Evolutionary conservation across 2,888 invertebrate species (phyloP).

Genomic region (Epirrhoe tristata): DNA sequence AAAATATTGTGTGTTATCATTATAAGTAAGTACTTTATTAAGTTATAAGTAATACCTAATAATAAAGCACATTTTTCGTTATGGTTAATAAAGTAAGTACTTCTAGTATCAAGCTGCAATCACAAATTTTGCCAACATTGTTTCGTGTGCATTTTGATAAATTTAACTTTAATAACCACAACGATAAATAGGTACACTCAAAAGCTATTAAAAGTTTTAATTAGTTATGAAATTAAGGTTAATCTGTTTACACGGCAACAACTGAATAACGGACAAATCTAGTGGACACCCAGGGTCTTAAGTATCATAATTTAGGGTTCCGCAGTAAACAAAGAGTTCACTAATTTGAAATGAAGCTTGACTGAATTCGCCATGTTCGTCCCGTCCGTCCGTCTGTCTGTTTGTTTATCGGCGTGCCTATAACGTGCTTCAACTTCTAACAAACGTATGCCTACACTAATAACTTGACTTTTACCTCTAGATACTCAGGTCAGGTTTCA

Average conservation of each 20-base stretch:
- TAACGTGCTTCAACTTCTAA: too few relatives aligned
- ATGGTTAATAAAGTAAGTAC: not conserved
- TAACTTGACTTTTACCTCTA: too few relatives aligned
- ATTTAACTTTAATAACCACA: not conserved
- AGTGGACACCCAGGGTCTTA: not conserved
- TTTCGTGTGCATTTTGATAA: not conserved
- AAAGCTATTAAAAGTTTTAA: conserved; percentile 19
- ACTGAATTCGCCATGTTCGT: too few relatives aligned
- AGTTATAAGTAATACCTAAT: too few relatives aligned
- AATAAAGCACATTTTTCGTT: not conserved
- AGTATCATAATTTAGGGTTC: not conserved
- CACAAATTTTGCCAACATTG: not conserved
- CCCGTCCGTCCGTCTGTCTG: too few relatives aligned
- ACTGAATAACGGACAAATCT: not conserved
- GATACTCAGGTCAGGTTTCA: too few relatives aligned
- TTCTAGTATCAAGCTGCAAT: not conserved
- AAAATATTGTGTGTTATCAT: too few relatives aligned
- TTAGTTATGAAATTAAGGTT: conserved; percentile 12
- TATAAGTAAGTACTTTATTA: too few relatives aligned
- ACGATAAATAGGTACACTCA: conserved; percentile 5
- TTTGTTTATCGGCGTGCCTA: too few relatives aligned
- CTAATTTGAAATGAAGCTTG: too few relatives aligned
- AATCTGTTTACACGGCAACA: not conserved
- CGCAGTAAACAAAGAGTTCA: too few relatives aligned
- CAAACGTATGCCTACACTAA: too few relatives aligned